Evolutionary conservation across 2,113 vertebrate genomes (phyloP).

Genomic region (Lycocorax pyrrhopterus): DNA sequence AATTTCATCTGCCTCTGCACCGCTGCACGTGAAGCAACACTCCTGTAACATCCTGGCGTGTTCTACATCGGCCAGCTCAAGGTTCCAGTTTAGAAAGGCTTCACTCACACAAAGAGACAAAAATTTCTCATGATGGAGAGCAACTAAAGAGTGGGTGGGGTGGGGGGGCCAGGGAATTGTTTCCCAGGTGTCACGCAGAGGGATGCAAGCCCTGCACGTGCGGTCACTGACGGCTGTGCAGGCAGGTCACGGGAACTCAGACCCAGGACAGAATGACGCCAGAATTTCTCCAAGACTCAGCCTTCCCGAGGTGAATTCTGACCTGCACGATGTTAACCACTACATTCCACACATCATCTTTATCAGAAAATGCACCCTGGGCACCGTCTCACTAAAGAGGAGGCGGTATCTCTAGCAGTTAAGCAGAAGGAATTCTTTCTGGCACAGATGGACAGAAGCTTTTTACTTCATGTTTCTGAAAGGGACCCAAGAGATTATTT

Average conservation of each 20-base stretch:
- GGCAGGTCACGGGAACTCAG: fast-evolving
- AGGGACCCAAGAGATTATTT: neutral
- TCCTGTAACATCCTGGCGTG: neutral
- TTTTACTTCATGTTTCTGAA: neutral
- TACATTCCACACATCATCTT: neutral
- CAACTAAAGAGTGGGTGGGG: fast-evolving
- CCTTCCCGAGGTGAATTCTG: neutral
- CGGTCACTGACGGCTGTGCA: neutral
- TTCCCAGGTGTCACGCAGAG: neutral
- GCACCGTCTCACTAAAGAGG: neutral
- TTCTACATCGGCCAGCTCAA: neutral
- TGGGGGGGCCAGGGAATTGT: neutral
- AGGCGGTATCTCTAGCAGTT: neutral
- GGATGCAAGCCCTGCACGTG: neutral
- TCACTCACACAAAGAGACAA: neutral
- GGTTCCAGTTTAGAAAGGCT: neutral
- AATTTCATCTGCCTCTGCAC: neutral
- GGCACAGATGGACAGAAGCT: neutral
- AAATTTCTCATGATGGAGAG: neutral
- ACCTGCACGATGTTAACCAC: neutral
- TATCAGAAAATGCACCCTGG: neutral
- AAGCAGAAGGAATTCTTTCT: neutral
- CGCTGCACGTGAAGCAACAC: fast-evolving
- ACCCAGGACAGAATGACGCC: neutral
- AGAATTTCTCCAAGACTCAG: neutral